phyloP scores from a whole-genome alignment of 1,140 invertebrate genomes.

The Venturia canescens region DNA sequence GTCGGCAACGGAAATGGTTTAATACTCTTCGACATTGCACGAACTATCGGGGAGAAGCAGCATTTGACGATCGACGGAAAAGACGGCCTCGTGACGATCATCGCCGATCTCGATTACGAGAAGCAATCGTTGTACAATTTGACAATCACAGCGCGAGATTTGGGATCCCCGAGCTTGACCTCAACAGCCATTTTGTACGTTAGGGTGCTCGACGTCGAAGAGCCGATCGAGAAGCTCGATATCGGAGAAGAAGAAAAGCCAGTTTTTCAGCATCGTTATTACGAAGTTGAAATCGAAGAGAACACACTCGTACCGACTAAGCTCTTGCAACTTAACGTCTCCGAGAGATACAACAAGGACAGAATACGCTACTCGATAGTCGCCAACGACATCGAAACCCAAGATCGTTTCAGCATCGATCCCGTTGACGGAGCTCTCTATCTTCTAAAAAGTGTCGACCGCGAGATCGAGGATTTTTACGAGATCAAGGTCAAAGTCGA shows the following conservation, averaged over 20 bases:
- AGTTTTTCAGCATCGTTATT: conserved; percentile 85
- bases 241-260: conserved; percentile 66
- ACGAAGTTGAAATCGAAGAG: conserved; percentile 87
- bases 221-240: conserved; percentile 63
- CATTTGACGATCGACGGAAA: conserved; percentile 88
- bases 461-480: conserved; percentile 82
- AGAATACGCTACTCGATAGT: conserved; percentile 80
- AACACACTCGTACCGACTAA: conserved; percentile 84
- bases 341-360: conserved; percentile 78
- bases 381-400: conserved; percentile 77
- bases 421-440: conserved; percentile 84
- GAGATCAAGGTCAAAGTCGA: conserved; percentile 84
- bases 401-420: conserved; percentile 82
- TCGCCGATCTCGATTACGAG: conserved; percentile 86
- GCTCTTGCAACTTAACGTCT: conserved; percentile 84
- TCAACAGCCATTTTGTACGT: conserved; percentile 86
- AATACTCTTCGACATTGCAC: conserved; percentile 84
- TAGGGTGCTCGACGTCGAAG: conserved; percentile 82
- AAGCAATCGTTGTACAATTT: conserved; percentile 82
- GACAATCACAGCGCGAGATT: conserved; percentile 88
- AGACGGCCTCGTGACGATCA: conserved; percentile 87
- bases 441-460: conserved; percentile 82
- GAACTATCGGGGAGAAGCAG: conserved; percentile 79
- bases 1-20: conserved; percentile 89
- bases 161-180: conserved; percentile 88